These are phyloP conservation scores for Pyrgus malvae DNA, from an alignment of 2,888 invertebrate genomes.

Conservation along the genomic window DNA sequence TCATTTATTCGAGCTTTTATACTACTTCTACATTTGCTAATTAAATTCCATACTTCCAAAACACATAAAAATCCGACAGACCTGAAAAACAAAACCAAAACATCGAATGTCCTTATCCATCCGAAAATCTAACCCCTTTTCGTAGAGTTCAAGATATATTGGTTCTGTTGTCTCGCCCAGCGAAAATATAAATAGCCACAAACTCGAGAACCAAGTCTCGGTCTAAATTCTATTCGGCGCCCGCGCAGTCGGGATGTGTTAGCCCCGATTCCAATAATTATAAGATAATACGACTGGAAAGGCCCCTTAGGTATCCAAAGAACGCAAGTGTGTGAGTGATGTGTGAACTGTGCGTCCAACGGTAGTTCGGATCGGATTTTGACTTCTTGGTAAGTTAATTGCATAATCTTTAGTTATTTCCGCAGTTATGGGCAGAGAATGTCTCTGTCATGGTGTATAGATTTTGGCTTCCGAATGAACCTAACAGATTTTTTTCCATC, in stretches of 20 bases:
- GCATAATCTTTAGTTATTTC: slow-evolving; percentile 7
- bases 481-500: no score
- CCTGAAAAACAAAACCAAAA: slow-evolving; percentile 4
- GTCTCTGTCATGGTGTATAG: background rate
- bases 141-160: slow-evolving; percentile 40
- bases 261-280: slow-evolving; percentile 32
- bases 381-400: slow-evolving; percentile 39
- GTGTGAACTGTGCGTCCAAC: slow-evolving; percentile 71
- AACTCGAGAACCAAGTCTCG: slow-evolving; percentile 46
- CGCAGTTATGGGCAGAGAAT: background rate
- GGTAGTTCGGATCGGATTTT: slow-evolving; percentile 51
- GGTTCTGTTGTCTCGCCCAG: slow-evolving; percentile 55
- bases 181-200: slow-evolving; percentile 63
- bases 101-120: background rate
- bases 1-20: no score
- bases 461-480: no score
- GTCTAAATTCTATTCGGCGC: slow-evolving; percentile 71
- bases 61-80: no score
- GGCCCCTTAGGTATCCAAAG: slow-evolving; percentile 46
- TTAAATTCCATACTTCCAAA: no score
- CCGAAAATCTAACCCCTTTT: slow-evolving; percentile 9
- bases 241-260: slow-evolving; percentile 53
- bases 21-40: no score
- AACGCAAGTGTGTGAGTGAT: slow-evolving; percentile 48
- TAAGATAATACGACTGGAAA: slow-evolving; percentile 67